Conservation (phyloP, 1,140 invertebrate species). For the Drosophila ogumai region DNA sequence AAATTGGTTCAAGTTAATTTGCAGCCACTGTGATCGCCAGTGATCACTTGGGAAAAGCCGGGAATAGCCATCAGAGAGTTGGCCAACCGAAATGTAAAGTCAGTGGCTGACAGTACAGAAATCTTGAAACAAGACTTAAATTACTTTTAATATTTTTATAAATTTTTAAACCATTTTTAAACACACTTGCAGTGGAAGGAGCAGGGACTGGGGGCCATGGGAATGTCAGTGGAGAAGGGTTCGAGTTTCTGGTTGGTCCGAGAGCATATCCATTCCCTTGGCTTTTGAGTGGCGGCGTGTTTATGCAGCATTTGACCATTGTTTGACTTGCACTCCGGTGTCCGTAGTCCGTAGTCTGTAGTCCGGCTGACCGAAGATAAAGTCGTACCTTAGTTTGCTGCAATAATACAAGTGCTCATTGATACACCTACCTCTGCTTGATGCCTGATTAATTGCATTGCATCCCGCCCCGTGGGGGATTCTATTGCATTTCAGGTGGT, state of each 20-base stretch:
- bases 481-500: background rate
- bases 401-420: slow-evolving; percentile 54
- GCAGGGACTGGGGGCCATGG: background rate
- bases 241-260: background rate
- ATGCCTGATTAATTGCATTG: slow-evolving; percentile 30
- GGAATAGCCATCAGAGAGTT: background rate
- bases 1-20: slow-evolving; percentile 17
- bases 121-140: background rate
- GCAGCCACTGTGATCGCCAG: slow-evolving; percentile 4
- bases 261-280: background rate
- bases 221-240: background rate
- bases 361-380: slow-evolving; percentile 14
- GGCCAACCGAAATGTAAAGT: background rate
- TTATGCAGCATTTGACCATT: slow-evolving; percentile 56
- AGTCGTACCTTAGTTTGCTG: slow-evolving; percentile 28
- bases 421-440: slow-evolving; percentile 23
- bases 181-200: background rate
- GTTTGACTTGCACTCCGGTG: slow-evolving; percentile 52
- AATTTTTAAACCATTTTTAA: background rate
- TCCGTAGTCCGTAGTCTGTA: background rate
- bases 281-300: slow-evolving; percentile 19
- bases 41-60: background rate
- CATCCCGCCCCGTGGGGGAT: background rate
- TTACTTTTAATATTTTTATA: background rate
- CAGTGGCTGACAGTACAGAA: background rate